Conservation (phyloP, 2,888 invertebrate genomes). For the Archips xylosteana region DNA sequence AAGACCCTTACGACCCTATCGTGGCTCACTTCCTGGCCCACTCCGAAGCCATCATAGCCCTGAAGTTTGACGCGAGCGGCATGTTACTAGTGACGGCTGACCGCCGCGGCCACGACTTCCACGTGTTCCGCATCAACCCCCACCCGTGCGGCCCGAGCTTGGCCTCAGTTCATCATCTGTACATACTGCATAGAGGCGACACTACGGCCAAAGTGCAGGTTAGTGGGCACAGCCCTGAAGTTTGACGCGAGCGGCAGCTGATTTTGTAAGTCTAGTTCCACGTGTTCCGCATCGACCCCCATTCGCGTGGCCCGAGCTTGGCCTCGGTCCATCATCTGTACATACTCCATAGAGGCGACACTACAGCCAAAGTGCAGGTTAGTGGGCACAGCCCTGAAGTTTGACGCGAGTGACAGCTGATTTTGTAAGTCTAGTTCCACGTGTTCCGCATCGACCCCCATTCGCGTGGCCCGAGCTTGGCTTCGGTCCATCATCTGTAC, state of each 20-base stretch:
- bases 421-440: slow-evolving; percentile 96
- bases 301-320: slow-evolving; percentile 94
- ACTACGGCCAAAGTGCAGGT: slow-evolving; percentile 97
- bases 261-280: slow-evolving; percentile 97
- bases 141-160: slow-evolving; percentile 95
- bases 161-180: slow-evolving; percentile 97
- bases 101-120: slow-evolving; percentile 97
- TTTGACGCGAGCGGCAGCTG: slow-evolving; percentile 97
- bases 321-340: slow-evolving; percentile 98
- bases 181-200: slow-evolving; percentile 97
- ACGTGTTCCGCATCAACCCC: slow-evolving; percentile 97
- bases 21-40: slow-evolving; percentile 96
- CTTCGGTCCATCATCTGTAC: slow-evolving; percentile 97
- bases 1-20: slow-evolving; percentile 89
- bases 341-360: slow-evolving; percentile 97
- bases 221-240: slow-evolving; percentile 88
- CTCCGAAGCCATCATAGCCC: slow-evolving; percentile 94
- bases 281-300: slow-evolving; percentile 97
- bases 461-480: slow-evolving; percentile 93
- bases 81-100: slow-evolving; percentile 96
- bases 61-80: slow-evolving; percentile 96
- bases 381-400: slow-evolving; percentile 90
- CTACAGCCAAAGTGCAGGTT: slow-evolving; percentile 96
- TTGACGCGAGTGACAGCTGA: slow-evolving; percentile 96
- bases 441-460: slow-evolving; percentile 97